Evolutionary conservation across 2,888 invertebrate species (phyloP).

Genomic region (Tinea semifulvella): DNA sequence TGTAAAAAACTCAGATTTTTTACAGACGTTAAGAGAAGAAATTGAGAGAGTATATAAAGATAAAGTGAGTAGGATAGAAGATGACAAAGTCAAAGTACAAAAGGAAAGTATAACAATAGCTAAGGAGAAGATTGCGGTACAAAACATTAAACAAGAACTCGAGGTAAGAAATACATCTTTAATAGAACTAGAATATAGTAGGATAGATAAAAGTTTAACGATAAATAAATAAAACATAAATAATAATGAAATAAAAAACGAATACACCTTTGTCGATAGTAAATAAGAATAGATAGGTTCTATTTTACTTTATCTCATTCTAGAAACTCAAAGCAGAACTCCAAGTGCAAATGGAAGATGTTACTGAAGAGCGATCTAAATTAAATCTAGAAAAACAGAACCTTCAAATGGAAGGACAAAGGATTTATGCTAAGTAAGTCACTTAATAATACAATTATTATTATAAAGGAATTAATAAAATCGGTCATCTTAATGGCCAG

Average conservation of each 20-base stretch:
- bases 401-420: constrained; percentile 51
- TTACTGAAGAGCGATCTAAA: constrained; percentile 46
- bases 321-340: constrained; percentile 56
- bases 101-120: constrained; percentile 40
- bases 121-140: constrained; percentile 47
- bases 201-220: neutral
- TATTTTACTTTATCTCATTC: constrained; percentile 17
- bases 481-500: neutral
- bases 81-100: constrained; percentile 40
- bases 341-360: constrained; percentile 50
- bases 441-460: neutral
- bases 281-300: no score
- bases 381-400: constrained; percentile 50
- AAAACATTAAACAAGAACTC: constrained; percentile 45
- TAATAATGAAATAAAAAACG: no score
- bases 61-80: constrained; percentile 46
- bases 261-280: no score
- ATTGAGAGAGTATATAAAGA: constrained; percentile 52
- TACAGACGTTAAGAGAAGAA: constrained; percentile 46
- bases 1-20: no score
- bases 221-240: neutral
- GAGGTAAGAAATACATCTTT: constrained; percentile 43
- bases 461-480: no score
- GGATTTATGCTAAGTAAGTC: constrained; percentile 48
- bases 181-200: neutral